Evolutionary conservation across 2,113 vertebrate genomes (phyloP), one percentile per base, ranked within the genome.

Genomic region (Paraplagusia blochii): DNA sequence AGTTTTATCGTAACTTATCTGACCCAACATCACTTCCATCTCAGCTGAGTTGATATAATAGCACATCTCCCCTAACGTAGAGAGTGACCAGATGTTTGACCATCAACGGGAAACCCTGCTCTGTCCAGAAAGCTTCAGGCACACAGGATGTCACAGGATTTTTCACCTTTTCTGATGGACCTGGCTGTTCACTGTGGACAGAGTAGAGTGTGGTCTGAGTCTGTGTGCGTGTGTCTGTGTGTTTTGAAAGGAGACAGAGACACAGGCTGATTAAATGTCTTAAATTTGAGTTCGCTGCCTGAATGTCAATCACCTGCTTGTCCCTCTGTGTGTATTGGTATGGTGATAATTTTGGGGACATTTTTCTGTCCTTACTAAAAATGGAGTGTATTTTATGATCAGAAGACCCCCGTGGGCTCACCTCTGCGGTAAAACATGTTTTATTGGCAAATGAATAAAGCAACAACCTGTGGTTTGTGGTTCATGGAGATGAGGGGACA

Each of bases 81-180:
- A n/a, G n/a, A n/a, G 57, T 53, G 56, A 12, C 5, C 29, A 53
- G 64, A 47, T 72, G 36, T n/a, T n/a, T n/a, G n/a, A n/a, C n/a
- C 53, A 56, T 40, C 58, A 44, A 53, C 53, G 58, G 59, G 47
- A 74, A 67, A 56, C 66, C 49, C 53, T 70, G 66, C 66, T 50
- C 81, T 66, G 70, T 42, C 38, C 55, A 44, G 58, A 60, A 36
- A 15, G 53, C 54, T 22, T 61, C 19, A 11, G 35, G 35, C 50
- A 54, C 58, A 66, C 55, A 53, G 69, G 58, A 44, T 72, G 63
- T 78, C 76, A 81, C 82, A 72, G 53, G 69, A 48, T 65, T 56
- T 69, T 70, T 85, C 72, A 79, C 69, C 71, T 79, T 71, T 36
- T 68, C 51, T 77, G 77, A 81, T 84, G 55, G 66, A 49, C 36